Evolutionary conservation across 1,140 invertebrate species (phyloP).

Genomic region (Macrobrachium rosenbergii): DNA sequence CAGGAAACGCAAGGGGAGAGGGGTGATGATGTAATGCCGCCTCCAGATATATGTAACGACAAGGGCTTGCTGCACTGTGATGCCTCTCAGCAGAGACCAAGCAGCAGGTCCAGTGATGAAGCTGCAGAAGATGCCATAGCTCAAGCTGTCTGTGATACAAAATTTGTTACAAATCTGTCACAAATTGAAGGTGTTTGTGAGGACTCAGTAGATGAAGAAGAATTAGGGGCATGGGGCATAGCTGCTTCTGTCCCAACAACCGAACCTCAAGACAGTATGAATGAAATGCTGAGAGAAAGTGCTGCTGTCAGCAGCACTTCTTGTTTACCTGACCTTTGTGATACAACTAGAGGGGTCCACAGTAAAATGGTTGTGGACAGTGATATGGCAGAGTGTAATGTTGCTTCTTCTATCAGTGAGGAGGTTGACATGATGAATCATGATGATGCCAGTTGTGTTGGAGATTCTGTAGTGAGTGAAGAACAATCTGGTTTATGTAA

Average conservation of each 20-base stretch:
- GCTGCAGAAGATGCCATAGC: conserved; percentile 29
- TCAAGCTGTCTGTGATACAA: conserved; percentile 48
- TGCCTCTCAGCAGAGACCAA: not conserved
- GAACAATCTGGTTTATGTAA: too few relatives aligned
- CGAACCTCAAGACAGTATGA: not conserved
- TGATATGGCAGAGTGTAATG: not conserved
- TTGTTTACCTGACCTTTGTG: conserved; percentile 45
- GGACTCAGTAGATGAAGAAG: conserved; percentile 25
- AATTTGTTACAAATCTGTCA: conserved; percentile 43
- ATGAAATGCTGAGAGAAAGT: not conserved
- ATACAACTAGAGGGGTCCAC: conserved; percentile 46
- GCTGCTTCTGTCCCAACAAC: not conserved
- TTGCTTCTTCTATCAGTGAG: not conserved
- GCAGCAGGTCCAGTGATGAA: conserved; percentile 17
- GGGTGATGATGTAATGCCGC: conserved; percentile 27
- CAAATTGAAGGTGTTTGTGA: conserved; percentile 13
- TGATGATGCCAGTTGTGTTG: too few relatives aligned
- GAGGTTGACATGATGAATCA: too few relatives aligned
- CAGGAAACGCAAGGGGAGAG: conserved; percentile 24
- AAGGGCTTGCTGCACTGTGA: conserved; percentile 1
- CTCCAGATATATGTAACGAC: conserved; percentile 44
- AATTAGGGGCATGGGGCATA: conserved; percentile 24
- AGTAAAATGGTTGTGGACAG: conserved; percentile 16
- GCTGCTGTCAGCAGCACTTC: not conserved
- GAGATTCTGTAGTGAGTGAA: too few relatives aligned